Evolutionary conservation across 2,797 vertebrate genomes (phyloP).

Genomic region (Euthynnus affinis): DNA sequence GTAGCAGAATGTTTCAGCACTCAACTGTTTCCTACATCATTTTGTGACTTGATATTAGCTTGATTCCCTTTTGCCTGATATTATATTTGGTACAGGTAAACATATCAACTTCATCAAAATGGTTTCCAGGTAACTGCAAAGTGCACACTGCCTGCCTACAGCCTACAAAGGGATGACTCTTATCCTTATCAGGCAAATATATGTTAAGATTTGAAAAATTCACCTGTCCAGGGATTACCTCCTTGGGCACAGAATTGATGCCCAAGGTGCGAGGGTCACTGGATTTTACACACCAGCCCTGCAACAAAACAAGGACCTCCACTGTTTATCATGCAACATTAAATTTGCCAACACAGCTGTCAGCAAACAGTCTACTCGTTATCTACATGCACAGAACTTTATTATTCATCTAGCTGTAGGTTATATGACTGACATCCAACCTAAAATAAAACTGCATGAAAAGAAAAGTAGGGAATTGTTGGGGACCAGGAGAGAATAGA

Average conservation of each 20-base stretch:
- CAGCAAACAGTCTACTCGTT: background rate
- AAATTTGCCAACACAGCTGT: slow-evolving; percentile 8
- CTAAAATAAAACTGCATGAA: slow-evolving; percentile 1
- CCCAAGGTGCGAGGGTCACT: slow-evolving; percentile 85
- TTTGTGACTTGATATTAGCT: slow-evolving; percentile 7
- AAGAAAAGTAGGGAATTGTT: background rate
- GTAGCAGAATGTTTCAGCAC: background rate
- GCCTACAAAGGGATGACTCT: background rate
- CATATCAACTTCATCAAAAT: background rate
- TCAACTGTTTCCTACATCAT: background rate
- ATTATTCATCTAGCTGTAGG: background rate
- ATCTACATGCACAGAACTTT: background rate
- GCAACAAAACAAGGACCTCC: slow-evolving; percentile 79
- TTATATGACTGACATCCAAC: background rate
- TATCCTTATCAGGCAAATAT: slow-evolving; percentile 31
- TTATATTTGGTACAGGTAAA: background rate
- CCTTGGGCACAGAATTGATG: slow-evolving; percentile 88
- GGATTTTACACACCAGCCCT: slow-evolving; percentile 91
- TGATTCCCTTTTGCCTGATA: slow-evolving; percentile 1
- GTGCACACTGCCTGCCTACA: slow-evolving; percentile 2
- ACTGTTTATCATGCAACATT: slow-evolving; percentile 43
- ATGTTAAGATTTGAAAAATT: slow-evolving; percentile 53
- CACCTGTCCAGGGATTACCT: slow-evolving; percentile 91
- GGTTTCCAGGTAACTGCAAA: slow-evolving; percentile 20
- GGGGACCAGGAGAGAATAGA: background rate